A percentile compares a stretch with the other conserved stretches of the same genome.
Conservation (phyloP, 2,888 invertebrate species). For the Melanophora roralis region DNA sequence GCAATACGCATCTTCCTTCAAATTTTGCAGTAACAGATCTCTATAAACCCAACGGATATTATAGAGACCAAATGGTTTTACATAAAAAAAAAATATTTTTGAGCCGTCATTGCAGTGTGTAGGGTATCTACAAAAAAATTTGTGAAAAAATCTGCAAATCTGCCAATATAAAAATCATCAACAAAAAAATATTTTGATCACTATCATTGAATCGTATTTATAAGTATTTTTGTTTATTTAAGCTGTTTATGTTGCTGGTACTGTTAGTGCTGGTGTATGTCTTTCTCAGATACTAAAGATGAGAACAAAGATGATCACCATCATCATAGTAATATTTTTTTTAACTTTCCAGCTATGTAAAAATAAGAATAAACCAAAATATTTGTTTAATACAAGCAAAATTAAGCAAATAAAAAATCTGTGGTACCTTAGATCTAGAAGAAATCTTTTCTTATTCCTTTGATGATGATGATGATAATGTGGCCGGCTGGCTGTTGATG, state of each 20-base stretch:
- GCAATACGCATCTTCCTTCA: no score
- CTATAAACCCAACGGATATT: no score
- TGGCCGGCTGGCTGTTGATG: conserved; percentile 62
- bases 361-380: conserved; percentile 14
- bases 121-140: background rate
- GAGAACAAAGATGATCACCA: conserved; percentile 65
- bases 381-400: background rate
- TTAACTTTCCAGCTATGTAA: background rate
- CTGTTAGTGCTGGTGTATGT: conserved; percentile 58
- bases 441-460: conserved; percentile 15
- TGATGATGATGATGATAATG: conserved; percentile 46
- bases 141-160: background rate
- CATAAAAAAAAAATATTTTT: no score
- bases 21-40: no score
- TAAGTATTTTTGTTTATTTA: conserved; percentile 57
- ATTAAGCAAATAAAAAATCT: conserved; percentile 18
- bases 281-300: conserved; percentile 56
- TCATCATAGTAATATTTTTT: conserved; percentile 5
- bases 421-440: conserved; percentile 2
- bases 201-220: conserved; percentile 65
- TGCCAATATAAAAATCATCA: conserved; percentile 26
- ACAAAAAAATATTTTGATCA: conserved; percentile 62
- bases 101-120: background rate
- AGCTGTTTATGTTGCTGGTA: conserved; percentile 57
- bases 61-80: no score